Evolutionary conservation across 53 echinoderm and acorn worm genomes (phyloP).

Genomic region (Holothuria leucospilota): DNA sequence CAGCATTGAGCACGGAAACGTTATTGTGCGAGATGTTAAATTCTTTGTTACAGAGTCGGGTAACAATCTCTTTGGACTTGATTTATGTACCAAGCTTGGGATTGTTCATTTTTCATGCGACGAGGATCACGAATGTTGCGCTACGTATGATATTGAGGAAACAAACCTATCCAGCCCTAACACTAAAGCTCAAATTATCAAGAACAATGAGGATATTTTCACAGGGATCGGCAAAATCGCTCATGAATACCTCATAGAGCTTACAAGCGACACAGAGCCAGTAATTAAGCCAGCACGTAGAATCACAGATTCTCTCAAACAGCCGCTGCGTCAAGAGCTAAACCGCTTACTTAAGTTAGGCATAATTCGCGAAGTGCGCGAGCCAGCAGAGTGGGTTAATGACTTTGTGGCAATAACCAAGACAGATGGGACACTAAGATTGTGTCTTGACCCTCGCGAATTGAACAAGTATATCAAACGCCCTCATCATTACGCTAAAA

Average conservation of each 20-base stretch:
- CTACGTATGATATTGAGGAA: background rate
- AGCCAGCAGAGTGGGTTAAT: constrained; percentile 27
- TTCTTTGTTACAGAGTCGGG: background rate
- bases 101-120: no score
- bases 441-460: constrained; percentile 50
- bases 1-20: background rate
- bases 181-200: background rate
- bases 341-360: constrained; percentile 1
- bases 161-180: background rate
- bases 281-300: constrained; percentile 18
- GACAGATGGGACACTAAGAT: constrained; percentile 37
- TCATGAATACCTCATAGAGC: constrained; percentile 17
- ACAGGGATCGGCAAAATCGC: background rate
- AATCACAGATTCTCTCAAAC: constrained; percentile 10
- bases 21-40: background rate
- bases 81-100: background rate
- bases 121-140: background rate
- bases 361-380: constrained; percentile 13
- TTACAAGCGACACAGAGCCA: background rate
- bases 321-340: background rate
- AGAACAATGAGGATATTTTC: background rate
- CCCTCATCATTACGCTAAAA: constrained; percentile 38
- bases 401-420: constrained; percentile 17
- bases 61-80: background rate
- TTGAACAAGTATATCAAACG: constrained; percentile 44